Base-by-base conservation (phyloP, 2,113 vertebrate genomes). In the Excalfactoria chinensis region DNA sequence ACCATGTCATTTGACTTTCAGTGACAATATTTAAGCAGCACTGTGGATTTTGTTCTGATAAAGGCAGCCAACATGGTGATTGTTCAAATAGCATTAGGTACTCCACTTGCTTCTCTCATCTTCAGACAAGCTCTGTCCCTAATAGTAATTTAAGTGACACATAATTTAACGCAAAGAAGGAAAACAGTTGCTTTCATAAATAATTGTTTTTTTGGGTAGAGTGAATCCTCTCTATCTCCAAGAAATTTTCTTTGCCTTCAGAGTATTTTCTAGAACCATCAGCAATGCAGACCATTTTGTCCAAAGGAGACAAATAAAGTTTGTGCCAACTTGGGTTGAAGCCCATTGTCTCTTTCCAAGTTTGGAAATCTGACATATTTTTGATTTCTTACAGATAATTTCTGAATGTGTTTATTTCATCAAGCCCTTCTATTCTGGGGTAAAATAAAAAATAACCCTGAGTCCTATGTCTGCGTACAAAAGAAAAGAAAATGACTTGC, bases 261-360 rank as follows among this genome's bases (percentile, higher is more conserved):
- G 55, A 84, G 58, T 71, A 35, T 93, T 94, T 94, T 91, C 73
- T 95, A 34, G 75, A 81, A 83, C 77, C 72, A 55, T 91, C 71
- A 94, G 82, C 59, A 81, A 35, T 63, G 72, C 77, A 89, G 69
- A 76, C 87, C 88, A 77, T 93, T 1, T 0, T 90, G 86, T 88
- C 91, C 86, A 73, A 88, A 35, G 69, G 75, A 95, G 92, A 92
- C 64, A 95, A 96, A 93, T 74, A 93, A 96, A 89, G 18, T 67
- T 64, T 87, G 43, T 95, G 95, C 95, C 97, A 97, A 91, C 79
- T 96, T 97, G 93, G 91, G 72, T 59, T 81, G 80, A 93, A 95
- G 89, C 83, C 93, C 72, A 46, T 94, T 51, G 77, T 81, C 69
- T 87, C 56, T 75, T 93, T 95, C 87, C 92, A 94, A 94, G 88